Base-by-base conservation (phyloP, 2,888 invertebrate genomes). In the Orthonevra nobilis region DNA sequence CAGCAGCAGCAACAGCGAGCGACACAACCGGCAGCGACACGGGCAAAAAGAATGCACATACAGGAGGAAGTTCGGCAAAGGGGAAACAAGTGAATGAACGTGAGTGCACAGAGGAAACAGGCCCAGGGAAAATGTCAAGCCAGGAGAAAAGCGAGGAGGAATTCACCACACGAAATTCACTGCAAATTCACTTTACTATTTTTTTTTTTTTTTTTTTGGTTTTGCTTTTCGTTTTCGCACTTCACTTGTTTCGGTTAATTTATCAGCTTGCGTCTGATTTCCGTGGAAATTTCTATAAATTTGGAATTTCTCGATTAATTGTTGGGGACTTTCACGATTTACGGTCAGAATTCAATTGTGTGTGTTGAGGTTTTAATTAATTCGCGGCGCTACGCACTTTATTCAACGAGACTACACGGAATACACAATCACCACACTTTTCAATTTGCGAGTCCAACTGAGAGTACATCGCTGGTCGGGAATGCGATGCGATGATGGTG, bases 51-150 rank as follows among this genome's bases (percentile, higher is more conserved):
- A 79, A 73, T 73, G 79, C 79, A 79, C 74, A n/a, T n/a, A 61
- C 54, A 69, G 40, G 34, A 54, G 54, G 66, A 60, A 56, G 60
- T 48, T 66, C 77, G 77, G 72, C 64, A 64, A 40, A 32, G 34
- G 68, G 44, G 66, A 63, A 63, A 69, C 46, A 79, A 60, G 79
- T 79, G 79, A 79, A 79, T 79, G 79, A 79, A 79, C 79, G 79
- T 79, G 66, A 79, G 50, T 79, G 79, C 79, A 79, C 79, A 64
- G 44, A 63, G 52, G 61, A 61, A 73, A 34, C 61, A 52, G 54
- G 54, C 66, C 79, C 73, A 73, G 61, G 79, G 79, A 79, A 73
- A 79, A 79, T 73, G 79, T 79, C 79, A 79, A 79, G 61, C 60
- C 42, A 56, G 34, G 60, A 61, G 66, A 64, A 54, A 61, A 66